Percentiles rank a stretch among this genome's conserved stretches.
Conservation (phyloP, 2,797 vertebrate species). For the Sarcophilus harrisii region DNA sequence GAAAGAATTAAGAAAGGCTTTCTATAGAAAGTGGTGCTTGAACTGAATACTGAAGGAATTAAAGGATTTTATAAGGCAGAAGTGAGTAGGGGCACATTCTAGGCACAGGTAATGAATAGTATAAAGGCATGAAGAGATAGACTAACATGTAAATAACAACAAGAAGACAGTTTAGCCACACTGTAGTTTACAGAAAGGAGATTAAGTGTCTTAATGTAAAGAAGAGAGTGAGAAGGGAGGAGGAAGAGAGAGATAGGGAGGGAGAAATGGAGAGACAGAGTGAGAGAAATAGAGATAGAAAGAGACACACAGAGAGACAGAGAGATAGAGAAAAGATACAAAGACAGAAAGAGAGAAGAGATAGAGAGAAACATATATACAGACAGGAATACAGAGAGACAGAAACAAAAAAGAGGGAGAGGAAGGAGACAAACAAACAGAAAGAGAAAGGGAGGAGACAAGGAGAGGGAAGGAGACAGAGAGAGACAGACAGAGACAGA, state of each 20-base stretch:
- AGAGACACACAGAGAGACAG: neutral
- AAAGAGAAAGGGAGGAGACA: no score
- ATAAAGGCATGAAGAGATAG: neutral
- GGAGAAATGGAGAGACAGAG: no score
- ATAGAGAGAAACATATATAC: no score
- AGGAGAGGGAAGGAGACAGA: no score
- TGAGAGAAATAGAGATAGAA: neutral
- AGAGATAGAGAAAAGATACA: neutral
- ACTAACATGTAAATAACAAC: neutral
- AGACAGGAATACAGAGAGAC: no score
- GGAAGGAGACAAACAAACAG: no score
- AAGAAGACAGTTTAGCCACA: neutral
- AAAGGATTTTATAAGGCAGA: neutral
- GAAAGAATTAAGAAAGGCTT: neutral
- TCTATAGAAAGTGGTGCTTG: neutral
- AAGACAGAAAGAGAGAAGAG: no score
- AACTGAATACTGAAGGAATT: neutral
- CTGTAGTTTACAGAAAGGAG: neutral
- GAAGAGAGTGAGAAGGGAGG: no score
- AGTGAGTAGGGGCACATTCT: neutral
- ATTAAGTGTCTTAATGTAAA: neutral
- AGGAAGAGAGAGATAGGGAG: no score
- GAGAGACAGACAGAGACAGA: no score
- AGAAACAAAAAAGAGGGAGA: no score
- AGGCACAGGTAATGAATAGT: neutral